Percentiles rank a stretch among this genome's conserved stretches.
Evolutionary conservation across 2,888 invertebrate species (phyloP).

Genomic region (Ectropis crepuscularia): DNA sequence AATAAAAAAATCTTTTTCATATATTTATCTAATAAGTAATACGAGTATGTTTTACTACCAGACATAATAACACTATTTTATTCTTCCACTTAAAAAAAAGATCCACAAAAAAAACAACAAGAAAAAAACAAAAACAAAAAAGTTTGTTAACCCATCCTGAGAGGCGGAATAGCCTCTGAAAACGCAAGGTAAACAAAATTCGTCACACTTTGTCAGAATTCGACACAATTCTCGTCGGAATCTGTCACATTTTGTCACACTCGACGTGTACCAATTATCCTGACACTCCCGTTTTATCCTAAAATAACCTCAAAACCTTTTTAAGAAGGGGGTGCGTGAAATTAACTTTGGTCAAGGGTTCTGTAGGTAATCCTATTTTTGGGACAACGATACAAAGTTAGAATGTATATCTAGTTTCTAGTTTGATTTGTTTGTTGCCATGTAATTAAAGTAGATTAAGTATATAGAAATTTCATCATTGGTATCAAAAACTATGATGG

Average conservation of each 20-base stretch:
- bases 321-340: slow-evolving; percentile 41
- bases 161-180: not conserved
- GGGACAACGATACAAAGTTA: not conserved
- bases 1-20: too few species aligned
- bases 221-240: slow-evolving; percentile 45
- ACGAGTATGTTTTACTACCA: too few species aligned
- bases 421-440: not conserved
- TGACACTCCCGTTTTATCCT: slow-evolving; percentile 47
- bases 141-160: not conserved
- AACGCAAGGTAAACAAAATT: slow-evolving; percentile 42
- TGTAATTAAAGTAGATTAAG: too few species aligned
- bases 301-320: slow-evolving; percentile 51
- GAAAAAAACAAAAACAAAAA: slow-evolving; percentile 3
- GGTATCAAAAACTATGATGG: too few species aligned
- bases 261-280: slow-evolving; percentile 44
- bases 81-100: not conserved
- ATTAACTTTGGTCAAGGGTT: slow-evolving; percentile 26
- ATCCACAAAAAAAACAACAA: not conserved
- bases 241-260: slow-evolving; percentile 35
- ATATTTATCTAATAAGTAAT: too few species aligned
- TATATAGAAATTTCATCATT: too few species aligned
- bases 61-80: too few species aligned
- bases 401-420: not conserved
- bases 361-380: slow-evolving; percentile 20
- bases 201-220: slow-evolving; percentile 45